Base-by-base conservation (phyloP, 2,888 invertebrate species). In the Cryptophagus acutangulus region DNA sequence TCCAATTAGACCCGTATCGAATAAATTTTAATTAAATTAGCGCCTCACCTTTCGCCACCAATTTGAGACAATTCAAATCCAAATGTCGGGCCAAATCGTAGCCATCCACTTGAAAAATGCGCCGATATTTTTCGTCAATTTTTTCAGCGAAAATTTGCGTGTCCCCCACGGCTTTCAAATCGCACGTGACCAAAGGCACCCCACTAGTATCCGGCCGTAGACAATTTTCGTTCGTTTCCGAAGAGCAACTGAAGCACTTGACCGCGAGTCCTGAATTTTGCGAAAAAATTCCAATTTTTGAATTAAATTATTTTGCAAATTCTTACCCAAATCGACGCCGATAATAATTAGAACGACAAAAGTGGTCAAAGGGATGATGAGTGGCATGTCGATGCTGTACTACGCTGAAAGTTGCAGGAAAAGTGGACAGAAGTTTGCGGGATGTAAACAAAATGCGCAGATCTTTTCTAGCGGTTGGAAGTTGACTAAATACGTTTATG, bases 241-340 rank as follows among this genome's bases (percentile, higher is more conserved):
- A 31, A 2, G 31, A 31, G n/a, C 31, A 31, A 15, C 5, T 31
- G 31, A 15, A 31, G n/a, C 31, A 31, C n/a, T n/a, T n/a, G n/a
- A n/a, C n/a, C n/a, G n/a, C n/a, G n/a, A n/a, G n/a, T n/a, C n/a
- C n/a, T n/a, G n/a, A n/a, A n/a, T n/a, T n/a, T n/a, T n/a, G n/a
- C n/a, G n/a, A n/a, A n/a, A n/a, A n/a, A n/a, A n/a, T n/a, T n/a
- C n/a, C n/a, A n/a, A n/a, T n/a, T n/a, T n/a, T n/a, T n/a, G n/a
- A n/a, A n/a, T n/a, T n/a, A n/a, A n/a, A n/a, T n/a, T n/a, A n/a
- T n/a, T n/a, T n/a, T n/a, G n/a, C n/a, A n/a, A n/a, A n/a, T n/a
- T n/a, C n/a, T n/a, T n/a, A n/a, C n/a, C n/a, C n/a, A n/a, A n/a
- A n/a, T n/a, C n/a, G n/a, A n/a, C n/a, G n/a, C n/a, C n/a, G n/a